Percentiles rank a stretch among this genome's conserved stretches.
Conservation (phyloP, 2,888 invertebrate species). For the Heliconius aoede region DNA sequence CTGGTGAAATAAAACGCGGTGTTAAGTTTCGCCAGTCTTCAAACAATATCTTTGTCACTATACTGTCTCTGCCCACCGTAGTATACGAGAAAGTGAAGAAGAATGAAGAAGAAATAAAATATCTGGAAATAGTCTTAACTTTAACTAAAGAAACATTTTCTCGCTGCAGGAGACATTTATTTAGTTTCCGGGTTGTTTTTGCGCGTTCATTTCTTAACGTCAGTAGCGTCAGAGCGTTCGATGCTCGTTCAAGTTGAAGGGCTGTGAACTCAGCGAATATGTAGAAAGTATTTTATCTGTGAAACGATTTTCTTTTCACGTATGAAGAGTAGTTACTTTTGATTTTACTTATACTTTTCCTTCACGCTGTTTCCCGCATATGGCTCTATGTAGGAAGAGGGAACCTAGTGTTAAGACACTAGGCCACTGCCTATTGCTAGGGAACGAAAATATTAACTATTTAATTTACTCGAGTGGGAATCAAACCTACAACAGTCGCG, state of each 20-base stretch:
- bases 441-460: neutral
- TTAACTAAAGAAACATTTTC: neutral
- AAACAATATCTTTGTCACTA: neutral
- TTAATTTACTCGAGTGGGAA: too few species aligned
- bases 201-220: constrained; percentile 27
- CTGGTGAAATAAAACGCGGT: neutral
- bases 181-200: constrained; percentile 22
- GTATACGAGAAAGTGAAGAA: neutral
- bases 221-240: constrained; percentile 23
- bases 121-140: neutral
- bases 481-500: too few species aligned
- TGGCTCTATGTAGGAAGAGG: too few species aligned
- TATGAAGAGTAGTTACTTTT: neutral
- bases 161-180: constrained; percentile 6
- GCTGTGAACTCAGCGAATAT: constrained; percentile 25
- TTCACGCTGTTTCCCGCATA: too few species aligned
- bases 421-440: too few species aligned
- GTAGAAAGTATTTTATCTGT: constrained; percentile 9
- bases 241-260: constrained; percentile 30
- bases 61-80: neutral
- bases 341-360: too few species aligned
- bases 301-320: neutral
- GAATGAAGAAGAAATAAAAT: neutral
- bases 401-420: too few species aligned
- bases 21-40: neutral